Base-by-base conservation (phyloP, 2,888 invertebrate species). In the Thysanoteuthis rhombus region DNA sequence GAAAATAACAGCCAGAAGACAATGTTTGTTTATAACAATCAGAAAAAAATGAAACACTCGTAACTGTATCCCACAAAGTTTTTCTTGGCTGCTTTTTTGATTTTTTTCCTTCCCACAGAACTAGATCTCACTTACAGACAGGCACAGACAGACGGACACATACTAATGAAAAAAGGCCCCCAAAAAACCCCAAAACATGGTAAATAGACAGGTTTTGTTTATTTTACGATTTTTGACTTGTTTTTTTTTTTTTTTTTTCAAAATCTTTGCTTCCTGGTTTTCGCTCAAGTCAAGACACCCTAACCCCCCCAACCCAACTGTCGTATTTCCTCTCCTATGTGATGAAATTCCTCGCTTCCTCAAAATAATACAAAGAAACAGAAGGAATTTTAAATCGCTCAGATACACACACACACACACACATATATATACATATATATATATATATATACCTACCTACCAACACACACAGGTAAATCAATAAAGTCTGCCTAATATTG, bases 11-110 rank as follows among this genome's bases (percentile, higher is more conserved):
- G 75, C 75, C 75, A n/a, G 75, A 4, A 75, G 75, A 75, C 75
- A 75, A 75, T 75, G 75, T 75, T 75, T 75, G 75, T 75, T 75
- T 75, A 75, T 75, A 75, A 75, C n/a, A n/a, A 75, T n/a, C 75
- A 75, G 75, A n/a, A 75, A 75, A 75, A 75, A 75, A 36, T 75
- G 75, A 75, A n/a, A 16, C n/a, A 75, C n/a, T 75, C 4, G 75
- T n/a, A 75, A 75, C 75, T 75, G 36, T 75, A 75, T 75, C 75
- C 75, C 75, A 16, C 75, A 75, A 75, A n/a, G 75, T 75, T 75
- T n/a, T 75, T 75, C 36, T 75, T 75, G 75, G n/a, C n/a, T 16
- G n/a, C 16, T n/a, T 75, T n/a, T n/a, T n/a, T 8, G 10, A 12
- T 10, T 10, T n/a, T 75, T 32, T 36, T n/a, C n/a, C n/a, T 4